Evolutionary conservation across 2,888 invertebrate species (phyloP).

Genomic region (Dasypolia templi): DNA sequence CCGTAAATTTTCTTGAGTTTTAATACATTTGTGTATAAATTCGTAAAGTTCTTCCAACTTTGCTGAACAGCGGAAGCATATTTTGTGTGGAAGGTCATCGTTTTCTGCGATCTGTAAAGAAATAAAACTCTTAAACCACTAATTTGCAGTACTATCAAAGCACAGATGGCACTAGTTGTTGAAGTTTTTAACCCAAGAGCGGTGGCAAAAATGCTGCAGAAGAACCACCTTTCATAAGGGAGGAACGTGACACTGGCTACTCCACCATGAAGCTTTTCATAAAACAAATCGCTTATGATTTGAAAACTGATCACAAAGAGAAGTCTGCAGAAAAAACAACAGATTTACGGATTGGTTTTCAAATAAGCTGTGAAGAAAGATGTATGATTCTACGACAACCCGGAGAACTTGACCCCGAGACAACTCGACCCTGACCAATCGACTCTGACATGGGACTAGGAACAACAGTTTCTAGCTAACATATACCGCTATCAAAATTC

Average conservation of each 20-base stretch:
- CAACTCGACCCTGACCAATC: background rate
- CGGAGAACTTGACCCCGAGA: background rate
- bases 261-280: background rate
- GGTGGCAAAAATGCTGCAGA: background rate
- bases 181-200: background rate
- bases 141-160: background rate
- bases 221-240: background rate
- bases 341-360: background rate
- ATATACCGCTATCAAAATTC: background rate
- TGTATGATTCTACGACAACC: background rate
- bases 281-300: background rate
- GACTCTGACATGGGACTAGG: too few relatives aligned
- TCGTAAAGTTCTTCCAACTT: conserved; percentile 88
- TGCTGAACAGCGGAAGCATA: conserved; percentile 88
- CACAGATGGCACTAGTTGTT: background rate
- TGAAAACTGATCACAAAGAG: background rate
- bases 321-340: background rate
- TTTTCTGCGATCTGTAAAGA: conserved; percentile 85
- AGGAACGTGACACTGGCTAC: background rate
- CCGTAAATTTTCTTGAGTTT: conserved; percentile 82
- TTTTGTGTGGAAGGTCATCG: conserved; percentile 89
- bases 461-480: background rate
- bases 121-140: conserved; percentile 17
- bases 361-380: background rate
- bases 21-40: conserved; percentile 86